Evolutionary conservation across 2,797 vertebrate species (phyloP).

Genomic region (Spinus olivaceus): DNA sequence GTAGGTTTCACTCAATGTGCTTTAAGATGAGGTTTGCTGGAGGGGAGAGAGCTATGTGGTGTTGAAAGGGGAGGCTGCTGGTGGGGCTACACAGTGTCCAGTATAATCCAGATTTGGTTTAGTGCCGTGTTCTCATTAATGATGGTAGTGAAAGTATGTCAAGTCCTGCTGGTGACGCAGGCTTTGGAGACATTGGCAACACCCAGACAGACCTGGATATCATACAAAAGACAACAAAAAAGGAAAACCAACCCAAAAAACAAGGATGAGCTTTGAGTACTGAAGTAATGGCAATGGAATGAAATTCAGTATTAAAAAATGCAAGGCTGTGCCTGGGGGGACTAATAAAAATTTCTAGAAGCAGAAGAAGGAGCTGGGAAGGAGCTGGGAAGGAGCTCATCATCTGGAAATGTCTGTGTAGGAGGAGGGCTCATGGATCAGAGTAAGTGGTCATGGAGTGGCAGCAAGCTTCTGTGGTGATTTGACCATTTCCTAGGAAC

Average conservation of each 20-base stretch:
- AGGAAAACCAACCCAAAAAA: not conserved
- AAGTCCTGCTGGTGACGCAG: not conserved
- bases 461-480: not conserved
- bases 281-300: conserved; percentile 55
- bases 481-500: not conserved
- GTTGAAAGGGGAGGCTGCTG: not conserved
- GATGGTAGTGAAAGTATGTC: not conserved
- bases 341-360: conserved; percentile 52
- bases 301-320: conserved; percentile 58
- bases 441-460: not conserved
- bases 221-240: not conserved
- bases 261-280: conserved; percentile 1
- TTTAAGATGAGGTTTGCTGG: not conserved
- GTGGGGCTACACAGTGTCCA: not conserved
- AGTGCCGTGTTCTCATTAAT: not conserved
- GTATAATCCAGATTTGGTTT: not conserved
- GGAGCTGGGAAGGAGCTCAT: not conserved
- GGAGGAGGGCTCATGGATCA: not conserved
- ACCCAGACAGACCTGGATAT: not conserved
- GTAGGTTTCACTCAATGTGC: not conserved
- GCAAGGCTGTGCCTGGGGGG: conserved; percentile 10
- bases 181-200: not conserved
- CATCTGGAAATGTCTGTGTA: not conserved
- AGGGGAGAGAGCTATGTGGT: not conserved
- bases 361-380: not conserved